Evolutionary conservation across 92 coral and sea anemone genomes (phyloP), one percentile per base, ranked within the genome.

Genomic region (Porites divaricata): DNA sequence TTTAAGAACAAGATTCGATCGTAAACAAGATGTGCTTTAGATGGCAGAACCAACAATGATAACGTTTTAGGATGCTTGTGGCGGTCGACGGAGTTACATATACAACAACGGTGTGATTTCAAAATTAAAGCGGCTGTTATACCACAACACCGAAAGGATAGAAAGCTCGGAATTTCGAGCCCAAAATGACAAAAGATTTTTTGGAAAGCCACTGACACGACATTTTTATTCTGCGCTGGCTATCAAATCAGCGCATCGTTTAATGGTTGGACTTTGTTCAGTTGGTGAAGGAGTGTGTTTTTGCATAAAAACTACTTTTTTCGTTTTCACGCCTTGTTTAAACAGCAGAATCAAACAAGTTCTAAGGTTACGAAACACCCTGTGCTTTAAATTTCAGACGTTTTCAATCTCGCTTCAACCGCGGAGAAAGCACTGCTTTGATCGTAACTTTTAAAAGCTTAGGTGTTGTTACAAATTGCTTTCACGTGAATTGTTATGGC

Each of bases 241-340:
- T 63, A 50, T 35, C 45, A 6, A 35, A 35, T 35, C 20, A 74
- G 63, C 17, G 19, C 17, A 68, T 49, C 72, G 51, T 63, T 72
- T 41, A 61, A 12, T 21, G 78, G 62, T 72, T 82, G 61, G 79
- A 78, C 72, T 82, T 50, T 74, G 70, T 72, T 16, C 51, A 82
- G 62, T 35, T 12, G 59, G 76, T 19, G 73, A 80, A 72, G 75
- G 54, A 81, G 77, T 81, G 86, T 81, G 57, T 71, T 71, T 56
- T 56, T 25, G 58, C 62, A 50, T 67, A n/a, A 20, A 54, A 63
- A 59, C 69, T 62, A 79, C 70, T 63, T 82, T 48, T 45, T 72
- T 21, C 70, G 86, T 79, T 21, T 72, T 75, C 78, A 49, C 22
- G 63, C 63, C 78, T 70, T 72, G 86, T 82, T 82, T 82, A 10